phyloP scores from a whole-genome alignment of 2,113 vertebrate genomes.

The Chauna torquata region DNA sequence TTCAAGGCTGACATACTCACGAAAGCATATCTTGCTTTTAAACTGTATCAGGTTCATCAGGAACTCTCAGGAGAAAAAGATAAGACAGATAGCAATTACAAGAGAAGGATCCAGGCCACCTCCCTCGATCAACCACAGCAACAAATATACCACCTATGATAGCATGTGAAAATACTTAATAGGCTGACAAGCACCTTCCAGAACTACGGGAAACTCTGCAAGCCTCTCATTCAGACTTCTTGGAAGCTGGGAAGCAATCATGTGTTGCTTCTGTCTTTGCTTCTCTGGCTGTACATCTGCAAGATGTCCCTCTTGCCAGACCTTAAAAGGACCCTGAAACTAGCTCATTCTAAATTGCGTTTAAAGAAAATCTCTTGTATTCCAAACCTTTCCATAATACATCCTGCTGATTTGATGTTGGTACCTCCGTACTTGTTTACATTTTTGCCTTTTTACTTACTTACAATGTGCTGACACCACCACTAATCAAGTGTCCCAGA shows the following conservation, averaged over 20 bases:
- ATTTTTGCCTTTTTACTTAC: background rate
- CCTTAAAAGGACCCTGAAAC: background rate
- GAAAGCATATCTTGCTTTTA: background rate
- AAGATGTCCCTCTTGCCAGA: background rate
- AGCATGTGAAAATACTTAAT: background rate
- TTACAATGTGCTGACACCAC: background rate
- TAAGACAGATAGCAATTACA: background rate
- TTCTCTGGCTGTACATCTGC: background rate
- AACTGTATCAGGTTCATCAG: background rate
- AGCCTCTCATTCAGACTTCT: background rate
- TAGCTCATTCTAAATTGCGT: background rate
- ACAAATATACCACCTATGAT: background rate
- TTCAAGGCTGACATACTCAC: background rate
- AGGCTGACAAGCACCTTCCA: background rate
- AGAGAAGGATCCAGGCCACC: background rate
- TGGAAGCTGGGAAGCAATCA: background rate
- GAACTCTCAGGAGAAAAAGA: background rate
- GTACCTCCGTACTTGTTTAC: background rate
- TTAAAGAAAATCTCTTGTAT: background rate
- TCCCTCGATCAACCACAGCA: background rate
- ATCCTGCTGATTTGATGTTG: background rate
- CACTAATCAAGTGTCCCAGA: background rate
- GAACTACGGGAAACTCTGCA: background rate
- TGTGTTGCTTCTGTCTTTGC: background rate
- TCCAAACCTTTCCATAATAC: background rate